Percentiles rank a stretch among this genome's conserved stretches.
phyloP scores from a whole-genome alignment of 2,888 invertebrate species.

The Panzeria rudis region DNA sequence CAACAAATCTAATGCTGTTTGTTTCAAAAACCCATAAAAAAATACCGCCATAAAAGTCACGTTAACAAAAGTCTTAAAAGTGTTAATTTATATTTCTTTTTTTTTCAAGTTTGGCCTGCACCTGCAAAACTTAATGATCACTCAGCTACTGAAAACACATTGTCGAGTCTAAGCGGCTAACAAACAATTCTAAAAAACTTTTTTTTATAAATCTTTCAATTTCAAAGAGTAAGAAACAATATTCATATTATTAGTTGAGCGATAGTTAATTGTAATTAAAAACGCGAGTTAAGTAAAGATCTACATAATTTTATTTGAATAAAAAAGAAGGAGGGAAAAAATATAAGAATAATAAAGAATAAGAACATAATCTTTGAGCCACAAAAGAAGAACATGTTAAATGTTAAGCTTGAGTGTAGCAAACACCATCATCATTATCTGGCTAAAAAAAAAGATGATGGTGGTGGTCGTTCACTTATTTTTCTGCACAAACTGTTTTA shows the following conservation, averaged over 20 bases:
- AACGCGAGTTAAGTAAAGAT: slow-evolving; percentile 54
- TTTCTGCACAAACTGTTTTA: slow-evolving; percentile 1
- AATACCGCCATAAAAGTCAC: slow-evolving; percentile 45
- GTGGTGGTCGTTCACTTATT: slow-evolving; percentile 25
- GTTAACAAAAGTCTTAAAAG: slow-evolving; percentile 62
- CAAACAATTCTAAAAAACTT: slow-evolving; percentile 5
- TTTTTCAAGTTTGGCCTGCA: slow-evolving; percentile 50
- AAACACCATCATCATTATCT: slow-evolving; percentile 2
- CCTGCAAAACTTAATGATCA: slow-evolving; percentile 55
- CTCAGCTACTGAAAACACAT: slow-evolving; percentile 40
- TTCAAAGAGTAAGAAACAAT: slow-evolving; percentile 33
- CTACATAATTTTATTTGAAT: slow-evolving; percentile 24
- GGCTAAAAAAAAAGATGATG: background rate
- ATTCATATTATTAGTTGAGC: slow-evolving; percentile 52
- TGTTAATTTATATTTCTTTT: slow-evolving; percentile 64
- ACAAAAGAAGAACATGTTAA: too few species aligned
- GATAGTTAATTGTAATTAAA: slow-evolving; percentile 68
- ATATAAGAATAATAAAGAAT: background rate
- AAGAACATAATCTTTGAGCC: slow-evolving; percentile 1
- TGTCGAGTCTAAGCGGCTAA: background rate
- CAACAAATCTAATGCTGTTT: background rate
- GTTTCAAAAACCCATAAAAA: slow-evolving; percentile 11
- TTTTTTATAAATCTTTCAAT: background rate
- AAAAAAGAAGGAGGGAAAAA: slow-evolving; percentile 13
- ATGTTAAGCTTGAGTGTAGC: slow-evolving; percentile 2